Percentiles rank a stretch among this genome's conserved stretches.
These are phyloP conservation scores for Antheraea assamensis DNA, from an alignment of 2,888 invertebrate species.

Conservation along the genomic window DNA sequence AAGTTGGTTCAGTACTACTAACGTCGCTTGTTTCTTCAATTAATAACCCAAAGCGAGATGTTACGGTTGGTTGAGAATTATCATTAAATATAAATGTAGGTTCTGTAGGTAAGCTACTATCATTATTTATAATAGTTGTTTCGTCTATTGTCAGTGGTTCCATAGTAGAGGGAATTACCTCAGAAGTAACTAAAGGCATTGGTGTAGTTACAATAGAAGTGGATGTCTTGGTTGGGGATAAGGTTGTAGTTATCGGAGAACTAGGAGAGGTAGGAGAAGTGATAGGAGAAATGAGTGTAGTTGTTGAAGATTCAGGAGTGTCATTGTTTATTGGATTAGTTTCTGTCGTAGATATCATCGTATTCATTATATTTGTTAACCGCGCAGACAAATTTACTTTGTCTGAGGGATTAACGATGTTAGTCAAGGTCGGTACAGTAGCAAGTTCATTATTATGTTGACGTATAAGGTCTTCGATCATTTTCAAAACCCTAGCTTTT, in stretches of 20 bases:
- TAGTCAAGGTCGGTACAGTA: conserved; percentile 59
- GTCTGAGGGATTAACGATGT: conserved; percentile 52
- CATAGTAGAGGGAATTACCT: background rate
- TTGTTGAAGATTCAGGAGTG: conserved; percentile 33
- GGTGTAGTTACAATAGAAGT: conserved; percentile 35
- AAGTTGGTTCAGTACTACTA: conserved; percentile 20
- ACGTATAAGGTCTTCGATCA: conserved; percentile 76
- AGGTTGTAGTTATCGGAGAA: conserved; percentile 30
- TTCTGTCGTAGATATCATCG: conserved; percentile 61
- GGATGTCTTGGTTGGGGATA: conserved; percentile 30
- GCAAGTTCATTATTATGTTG: conserved; percentile 72
- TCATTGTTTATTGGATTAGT: conserved; percentile 40
- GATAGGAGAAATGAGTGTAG: conserved; percentile 40
- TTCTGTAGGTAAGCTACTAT: conserved; percentile 6
- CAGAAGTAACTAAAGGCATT: conserved; percentile 34
- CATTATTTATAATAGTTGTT: background rate
- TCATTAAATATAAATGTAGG: background rate
- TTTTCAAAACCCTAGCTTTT: conserved; percentile 74
- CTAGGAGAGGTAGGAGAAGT: conserved; percentile 38
- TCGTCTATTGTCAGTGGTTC: background rate
- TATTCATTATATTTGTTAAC: conserved; percentile 67
- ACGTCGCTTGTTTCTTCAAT: conserved; percentile 16
- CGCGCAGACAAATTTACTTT: conserved; percentile 61
- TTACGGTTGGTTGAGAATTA: conserved; percentile 17
- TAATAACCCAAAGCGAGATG: conserved; percentile 28